Evolutionary conservation across 2,113 vertebrate species (phyloP).

Genomic region (Thamnaconus septentrionalis): DNA sequence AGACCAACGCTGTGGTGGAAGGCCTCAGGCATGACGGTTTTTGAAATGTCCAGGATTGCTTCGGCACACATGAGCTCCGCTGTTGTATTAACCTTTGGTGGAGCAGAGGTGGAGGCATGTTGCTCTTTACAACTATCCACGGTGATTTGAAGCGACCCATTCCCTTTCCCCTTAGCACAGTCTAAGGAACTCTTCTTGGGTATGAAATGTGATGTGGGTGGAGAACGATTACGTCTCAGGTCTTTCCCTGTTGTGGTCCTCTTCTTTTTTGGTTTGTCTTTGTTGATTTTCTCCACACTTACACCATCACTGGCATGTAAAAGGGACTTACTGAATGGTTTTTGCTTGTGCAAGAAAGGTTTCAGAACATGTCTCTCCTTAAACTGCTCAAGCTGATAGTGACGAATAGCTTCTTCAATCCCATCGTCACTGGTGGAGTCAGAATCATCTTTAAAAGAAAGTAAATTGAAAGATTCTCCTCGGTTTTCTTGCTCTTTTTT

Average conservation of each 20-base stretch:
- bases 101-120: slow-evolving; percentile 25
- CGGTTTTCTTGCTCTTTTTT: slow-evolving; percentile 72
- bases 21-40: slow-evolving; percentile 85
- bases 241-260: slow-evolving; percentile 67
- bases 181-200: slow-evolving; percentile 25
- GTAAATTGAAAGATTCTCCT: slow-evolving; percentile 17
- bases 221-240: slow-evolving; percentile 31
- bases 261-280: slow-evolving; percentile 65
- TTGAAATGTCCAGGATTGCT: slow-evolving; percentile 96
- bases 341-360: slow-evolving; percentile 46
- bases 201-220: slow-evolving; percentile 4
- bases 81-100: slow-evolving; percentile 81
- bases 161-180: slow-evolving; percentile 50
- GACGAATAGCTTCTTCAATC: slow-evolving; percentile 91
- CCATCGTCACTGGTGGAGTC: slow-evolving; percentile 92
- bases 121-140: slow-evolving; percentile 43
- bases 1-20: slow-evolving; percentile 54
- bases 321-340: slow-evolving; percentile 33
- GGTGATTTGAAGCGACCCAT: slow-evolving; percentile 44
- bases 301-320: slow-evolving; percentile 36
- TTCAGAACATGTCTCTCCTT: slow-evolving; percentile 61
- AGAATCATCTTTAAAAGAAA: slow-evolving; percentile 49
- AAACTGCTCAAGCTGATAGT: slow-evolving; percentile 88
- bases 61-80: slow-evolving; percentile 94
- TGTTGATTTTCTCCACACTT: slow-evolving; percentile 54